A percentile compares a stretch with the other conserved stretches of the same genome.
These are phyloP conservation scores for Diplodus sargus DNA, from an alignment of 2,797 vertebrate genomes.

Conservation along the genomic window DNA sequence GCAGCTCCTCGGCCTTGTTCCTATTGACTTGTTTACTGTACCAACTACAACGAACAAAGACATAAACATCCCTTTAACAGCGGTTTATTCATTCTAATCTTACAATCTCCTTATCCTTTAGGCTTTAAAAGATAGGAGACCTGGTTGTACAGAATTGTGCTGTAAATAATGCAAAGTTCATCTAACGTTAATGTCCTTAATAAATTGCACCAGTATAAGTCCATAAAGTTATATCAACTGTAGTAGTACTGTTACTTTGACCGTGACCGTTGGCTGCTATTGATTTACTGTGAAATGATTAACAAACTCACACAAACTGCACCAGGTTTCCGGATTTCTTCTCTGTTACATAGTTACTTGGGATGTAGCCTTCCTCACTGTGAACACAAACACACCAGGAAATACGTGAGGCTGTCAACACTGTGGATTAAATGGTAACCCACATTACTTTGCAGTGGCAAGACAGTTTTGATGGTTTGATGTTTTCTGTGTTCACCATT, in stretches of 20 bases:
- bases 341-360: constrained; percentile 94
- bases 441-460: no score
- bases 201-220: no score
- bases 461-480: no score
- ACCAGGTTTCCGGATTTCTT: constrained; percentile 90
- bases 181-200: no score
- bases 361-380: constrained; percentile 94
- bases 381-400: constrained; percentile 39
- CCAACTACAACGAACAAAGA: constrained; percentile 86
- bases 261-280: neutral
- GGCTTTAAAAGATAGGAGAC: neutral
- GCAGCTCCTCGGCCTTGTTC: constrained; percentile 93
- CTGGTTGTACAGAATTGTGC: no score
- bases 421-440: neutral
- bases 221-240: no score
- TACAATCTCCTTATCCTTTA: no score
- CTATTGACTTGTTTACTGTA: constrained; percentile 92
- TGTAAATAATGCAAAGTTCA: no score
- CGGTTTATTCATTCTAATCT: neutral
- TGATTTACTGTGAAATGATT: constrained; percentile 17
- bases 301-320: constrained; percentile 90
- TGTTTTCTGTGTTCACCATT: no score
- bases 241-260: neutral
- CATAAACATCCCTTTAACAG: neutral
- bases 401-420: neutral